Percentiles rank a stretch among this genome's conserved stretches.
phyloP scores from a whole-genome alignment of 37 sponge, comb jelly and placozoan species.

The Cladorhizidae sp. region DNA sequence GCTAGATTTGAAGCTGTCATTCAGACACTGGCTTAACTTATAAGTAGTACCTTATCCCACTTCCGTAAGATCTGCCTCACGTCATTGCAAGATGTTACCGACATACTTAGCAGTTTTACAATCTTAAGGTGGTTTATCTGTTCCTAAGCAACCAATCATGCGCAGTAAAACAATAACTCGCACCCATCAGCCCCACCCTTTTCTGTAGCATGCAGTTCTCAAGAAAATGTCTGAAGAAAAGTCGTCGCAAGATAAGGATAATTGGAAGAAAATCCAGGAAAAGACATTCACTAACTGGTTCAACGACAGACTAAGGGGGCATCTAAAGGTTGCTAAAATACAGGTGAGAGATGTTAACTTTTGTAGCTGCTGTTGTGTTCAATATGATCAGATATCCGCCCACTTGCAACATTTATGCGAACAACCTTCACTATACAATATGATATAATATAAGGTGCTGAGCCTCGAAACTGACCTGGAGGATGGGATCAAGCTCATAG shows the following conservation, averaged over 20 bases:
- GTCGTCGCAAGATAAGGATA: not conserved
- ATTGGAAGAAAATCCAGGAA: conserved; percentile 84
- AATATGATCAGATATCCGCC: not conserved
- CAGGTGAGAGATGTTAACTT: conserved; percentile 19
- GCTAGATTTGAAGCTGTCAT: too few species aligned
- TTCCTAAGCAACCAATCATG: conserved; percentile 1
- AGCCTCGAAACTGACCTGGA: conserved; percentile 75
- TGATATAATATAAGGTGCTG: conserved; percentile 33
- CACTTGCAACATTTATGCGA: not conserved
- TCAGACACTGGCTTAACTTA: too few species aligned
- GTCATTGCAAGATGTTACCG: conserved; percentile 39
- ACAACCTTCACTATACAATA: not conserved
- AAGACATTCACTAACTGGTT: conserved; percentile 93
- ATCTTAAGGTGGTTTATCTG: too few species aligned
- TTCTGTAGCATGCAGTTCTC: not conserved
- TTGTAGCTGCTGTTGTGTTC: not conserved
- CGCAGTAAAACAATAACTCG: not conserved
- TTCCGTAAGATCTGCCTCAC: conserved; percentile 35
- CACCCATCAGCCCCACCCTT: not conserved
- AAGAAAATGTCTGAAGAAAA: not conserved
- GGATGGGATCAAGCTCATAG: conserved; percentile 89
- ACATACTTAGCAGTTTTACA: conserved; percentile 4
- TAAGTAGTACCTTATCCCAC: conserved; percentile 86
- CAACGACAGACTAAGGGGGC: conserved; percentile 86
- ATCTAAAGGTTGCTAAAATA: conserved; percentile 68